These are phyloP conservation scores for Anseranas semipalmata DNA, from an alignment of 2,113 vertebrate species.

Conservation along the genomic window DNA sequence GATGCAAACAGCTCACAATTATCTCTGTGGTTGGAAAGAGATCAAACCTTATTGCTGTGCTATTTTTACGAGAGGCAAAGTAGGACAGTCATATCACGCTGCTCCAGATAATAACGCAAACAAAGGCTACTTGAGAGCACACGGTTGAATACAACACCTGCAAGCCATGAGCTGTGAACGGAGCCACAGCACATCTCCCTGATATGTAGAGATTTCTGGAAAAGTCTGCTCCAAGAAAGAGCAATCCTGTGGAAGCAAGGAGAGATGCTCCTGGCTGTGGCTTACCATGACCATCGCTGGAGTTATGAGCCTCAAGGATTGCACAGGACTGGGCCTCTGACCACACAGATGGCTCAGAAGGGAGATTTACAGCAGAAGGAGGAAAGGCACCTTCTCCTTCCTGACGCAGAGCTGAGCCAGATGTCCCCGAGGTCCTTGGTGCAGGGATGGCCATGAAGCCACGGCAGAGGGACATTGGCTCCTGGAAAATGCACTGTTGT, in stretches of 20 bases:
- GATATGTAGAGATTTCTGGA: neutral
- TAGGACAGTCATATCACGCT: neutral
- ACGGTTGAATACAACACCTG: neutral
- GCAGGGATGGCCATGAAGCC: accelerated
- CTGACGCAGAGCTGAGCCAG: neutral
- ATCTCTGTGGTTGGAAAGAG: neutral
- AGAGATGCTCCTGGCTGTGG: neutral
- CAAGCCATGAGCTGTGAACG: neutral
- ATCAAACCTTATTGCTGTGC: constrained; percentile 36
- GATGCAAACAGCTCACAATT: constrained; percentile 47
- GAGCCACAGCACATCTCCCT: accelerated
- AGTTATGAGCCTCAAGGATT: neutral
- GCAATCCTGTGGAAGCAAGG: accelerated
- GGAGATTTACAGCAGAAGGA: neutral
- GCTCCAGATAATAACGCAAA: neutral
- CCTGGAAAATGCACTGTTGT: neutral
- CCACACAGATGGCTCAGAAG: neutral
- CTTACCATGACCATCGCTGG: neutral
- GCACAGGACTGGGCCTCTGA: neutral
- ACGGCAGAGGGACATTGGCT: accelerated
- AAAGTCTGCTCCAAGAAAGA: neutral
- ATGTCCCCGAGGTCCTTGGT: accelerated
- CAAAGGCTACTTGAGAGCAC: neutral
- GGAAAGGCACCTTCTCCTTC: neutral
- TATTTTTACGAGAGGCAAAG: constrained; percentile 43